These are phyloP conservation scores for Neomonachus schauinslandi DNA, from an alignment of 2,113 vertebrate species.

Conservation along the genomic window DNA sequence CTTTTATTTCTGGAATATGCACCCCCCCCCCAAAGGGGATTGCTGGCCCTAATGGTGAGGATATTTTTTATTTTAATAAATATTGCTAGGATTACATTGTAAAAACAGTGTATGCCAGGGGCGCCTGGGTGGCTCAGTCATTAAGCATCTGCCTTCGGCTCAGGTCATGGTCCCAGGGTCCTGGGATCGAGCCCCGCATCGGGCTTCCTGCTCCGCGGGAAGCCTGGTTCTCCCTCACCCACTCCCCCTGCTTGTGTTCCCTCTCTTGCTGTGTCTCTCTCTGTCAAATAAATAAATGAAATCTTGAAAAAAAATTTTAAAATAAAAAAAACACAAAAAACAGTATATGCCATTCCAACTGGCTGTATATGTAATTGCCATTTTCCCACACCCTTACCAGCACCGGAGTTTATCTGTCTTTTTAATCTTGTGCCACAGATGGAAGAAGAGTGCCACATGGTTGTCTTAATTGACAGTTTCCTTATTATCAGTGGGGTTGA, in stretches of 20 bases:
- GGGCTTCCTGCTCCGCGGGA: rapidly evolving
- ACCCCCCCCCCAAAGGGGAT: not conserved
- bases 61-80: not conserved
- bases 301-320: no score
- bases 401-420: not conserved
- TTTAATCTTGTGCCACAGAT: not conserved
- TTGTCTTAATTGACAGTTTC: not conserved
- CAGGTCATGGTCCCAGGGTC: no score
- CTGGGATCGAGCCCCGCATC: no score
- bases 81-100: not conserved
- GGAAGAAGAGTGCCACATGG: not conserved
- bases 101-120: rapidly evolving
- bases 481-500: not conserved
- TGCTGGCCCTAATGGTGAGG: not conserved
- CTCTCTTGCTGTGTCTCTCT: no score
- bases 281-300: no score
- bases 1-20: not conserved
- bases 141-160: no score
- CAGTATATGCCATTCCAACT: rapidly evolving
- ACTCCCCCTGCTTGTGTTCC: no score
- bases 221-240: no score
- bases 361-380: rapidly evolving
- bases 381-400: not conserved
- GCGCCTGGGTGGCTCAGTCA: no score
- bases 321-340: not conserved